phyloP scores from a whole-genome alignment of 30 jellyfish, hydroid and myxozoan genomes.

The Mastigias papua region DNA sequence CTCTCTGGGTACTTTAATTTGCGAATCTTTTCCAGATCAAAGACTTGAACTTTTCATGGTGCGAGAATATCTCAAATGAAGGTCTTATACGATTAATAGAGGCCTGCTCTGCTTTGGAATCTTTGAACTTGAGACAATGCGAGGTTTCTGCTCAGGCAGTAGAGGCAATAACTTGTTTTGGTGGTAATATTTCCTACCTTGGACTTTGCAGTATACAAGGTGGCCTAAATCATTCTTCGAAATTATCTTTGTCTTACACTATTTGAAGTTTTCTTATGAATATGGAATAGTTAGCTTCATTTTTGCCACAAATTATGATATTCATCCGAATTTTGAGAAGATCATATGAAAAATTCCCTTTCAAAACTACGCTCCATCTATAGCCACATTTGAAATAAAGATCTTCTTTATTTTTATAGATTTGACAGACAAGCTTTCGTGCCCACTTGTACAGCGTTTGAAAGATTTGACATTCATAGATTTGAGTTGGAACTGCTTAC shows the following conservation, averaged over 20 bases:
- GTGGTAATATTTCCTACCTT: conserved; percentile 34
- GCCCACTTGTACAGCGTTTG: conserved; percentile 19
- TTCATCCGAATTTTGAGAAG: too few species aligned
- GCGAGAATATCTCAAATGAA: conserved; percentile 79
- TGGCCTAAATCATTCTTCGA: background rate
- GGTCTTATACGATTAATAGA: conserved; percentile 39
- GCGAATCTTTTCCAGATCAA: conserved; percentile 76
- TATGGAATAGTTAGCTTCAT: background rate
- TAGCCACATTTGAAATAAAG: too few species aligned
- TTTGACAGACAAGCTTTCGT: conserved; percentile 44
- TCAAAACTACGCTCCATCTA: too few species aligned
- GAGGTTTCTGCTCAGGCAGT: conserved; percentile 60
- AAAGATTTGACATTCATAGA: conserved; percentile 53
- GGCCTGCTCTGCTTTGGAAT: conserved; percentile 56
- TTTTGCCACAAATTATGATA: too few species aligned
- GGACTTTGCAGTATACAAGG: conserved; percentile 82
- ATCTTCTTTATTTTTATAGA: background rate
- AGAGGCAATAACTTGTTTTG: conserved; percentile 39
- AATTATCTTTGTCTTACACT: background rate
- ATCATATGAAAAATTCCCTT: too few species aligned
- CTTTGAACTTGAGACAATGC: conserved; percentile 80
- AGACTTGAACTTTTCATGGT: conserved; percentile 73
- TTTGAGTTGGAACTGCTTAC: conserved; percentile 79
- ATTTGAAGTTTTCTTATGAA: background rate
- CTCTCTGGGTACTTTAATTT: too few species aligned